These are phyloP conservation scores for Cyrtonyx montezumae DNA, from an alignment of 2,113 vertebrate genomes.

Conservation along the genomic window DNA sequence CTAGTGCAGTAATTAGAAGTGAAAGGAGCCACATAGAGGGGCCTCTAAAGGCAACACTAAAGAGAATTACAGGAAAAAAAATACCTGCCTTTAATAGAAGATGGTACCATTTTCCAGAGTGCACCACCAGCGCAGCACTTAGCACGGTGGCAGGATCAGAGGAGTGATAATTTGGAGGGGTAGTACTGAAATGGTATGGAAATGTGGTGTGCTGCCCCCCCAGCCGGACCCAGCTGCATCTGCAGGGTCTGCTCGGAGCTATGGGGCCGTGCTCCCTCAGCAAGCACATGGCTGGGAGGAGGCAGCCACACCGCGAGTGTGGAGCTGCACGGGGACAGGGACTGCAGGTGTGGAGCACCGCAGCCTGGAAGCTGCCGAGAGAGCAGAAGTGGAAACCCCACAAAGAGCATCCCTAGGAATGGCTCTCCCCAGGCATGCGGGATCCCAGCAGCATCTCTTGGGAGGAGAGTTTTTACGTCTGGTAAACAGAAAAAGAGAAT, in stretches of 20 bases:
- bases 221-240: background rate
- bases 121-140: constrained; percentile 8
- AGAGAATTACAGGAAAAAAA: constrained; percentile 64
- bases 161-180: constrained; percentile 23
- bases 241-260: background rate
- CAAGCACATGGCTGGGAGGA: background rate
- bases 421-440: background rate
- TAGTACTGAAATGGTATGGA: constrained; percentile 25
- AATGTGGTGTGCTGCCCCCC: background rate
- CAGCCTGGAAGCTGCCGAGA: background rate
- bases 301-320: background rate
- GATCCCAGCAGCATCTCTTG: background rate
- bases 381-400: background rate
- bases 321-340: background rate
- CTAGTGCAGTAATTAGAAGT: constrained; percentile 74
- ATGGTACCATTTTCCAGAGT: constrained; percentile 45
- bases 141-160: constrained; percentile 1
- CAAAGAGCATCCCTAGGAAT: background rate
- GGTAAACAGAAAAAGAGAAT: background rate
- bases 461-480: background rate
- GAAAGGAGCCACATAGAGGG: constrained; percentile 70
- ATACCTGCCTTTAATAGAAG: constrained; percentile 66
- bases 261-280: background rate
- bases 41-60: constrained; percentile 64
- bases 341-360: background rate